These are phyloP conservation scores for Craseonycteris thonglongyai DNA, from an alignment of 2,113 vertebrate species.

Conservation along the genomic window DNA sequence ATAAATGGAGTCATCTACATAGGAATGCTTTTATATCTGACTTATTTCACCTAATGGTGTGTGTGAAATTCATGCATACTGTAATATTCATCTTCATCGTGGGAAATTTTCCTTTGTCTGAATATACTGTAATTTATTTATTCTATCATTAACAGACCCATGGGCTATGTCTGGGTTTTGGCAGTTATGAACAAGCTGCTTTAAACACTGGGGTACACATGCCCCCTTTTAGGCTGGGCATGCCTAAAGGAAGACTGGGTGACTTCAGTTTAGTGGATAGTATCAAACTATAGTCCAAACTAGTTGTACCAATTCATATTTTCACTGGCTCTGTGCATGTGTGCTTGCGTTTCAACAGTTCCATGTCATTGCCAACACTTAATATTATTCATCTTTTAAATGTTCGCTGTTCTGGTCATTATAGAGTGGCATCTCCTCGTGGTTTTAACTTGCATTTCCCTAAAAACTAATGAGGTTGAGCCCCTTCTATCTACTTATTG, in stretches of 20 bases:
- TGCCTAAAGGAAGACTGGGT: neutral
- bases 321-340: neutral
- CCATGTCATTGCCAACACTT: neutral
- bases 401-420: neutral
- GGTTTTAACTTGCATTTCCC: constrained; percentile 13
- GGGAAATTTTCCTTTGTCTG: neutral
- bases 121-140: neutral
- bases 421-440: neutral
- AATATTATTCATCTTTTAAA: neutral
- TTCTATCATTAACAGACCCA: neutral
- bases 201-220: neutral
- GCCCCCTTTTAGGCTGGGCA: neutral
- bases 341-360: neutral
- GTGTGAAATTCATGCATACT: neutral
- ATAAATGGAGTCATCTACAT: neutral
- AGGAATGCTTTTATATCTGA: neutral
- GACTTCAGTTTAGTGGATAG: neutral
- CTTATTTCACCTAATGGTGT: neutral
- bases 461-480: neutral
- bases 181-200: neutral
- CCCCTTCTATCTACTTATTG: neutral
- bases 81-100: neutral
- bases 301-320: neutral
- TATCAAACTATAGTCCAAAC: neutral
- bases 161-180: neutral